These are phyloP conservation scores for Pocillopora damicornis DNA, from an alignment of 64 coral and sea anemone genomes.

Conservation along the genomic window DNA sequence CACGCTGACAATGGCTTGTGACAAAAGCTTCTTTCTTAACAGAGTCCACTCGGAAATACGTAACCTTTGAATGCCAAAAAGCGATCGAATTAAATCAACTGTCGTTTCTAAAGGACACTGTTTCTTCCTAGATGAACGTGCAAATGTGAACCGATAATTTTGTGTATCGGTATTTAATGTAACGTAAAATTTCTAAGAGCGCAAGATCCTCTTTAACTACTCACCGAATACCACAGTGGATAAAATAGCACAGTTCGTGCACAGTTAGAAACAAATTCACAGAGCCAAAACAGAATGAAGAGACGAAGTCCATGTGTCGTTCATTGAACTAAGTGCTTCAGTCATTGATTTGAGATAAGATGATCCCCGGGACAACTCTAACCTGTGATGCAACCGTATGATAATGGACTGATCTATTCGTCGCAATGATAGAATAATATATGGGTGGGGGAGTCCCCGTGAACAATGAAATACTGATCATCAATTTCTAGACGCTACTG, in stretches of 20 bases:
- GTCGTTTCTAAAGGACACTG: neutral
- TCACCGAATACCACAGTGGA: neutral
- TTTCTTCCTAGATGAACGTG: conserved; percentile 9
- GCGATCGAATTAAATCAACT: conserved; percentile 17
- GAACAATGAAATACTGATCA: neutral
- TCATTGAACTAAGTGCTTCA: neutral
- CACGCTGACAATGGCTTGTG: neutral
- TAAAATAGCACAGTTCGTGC: neutral
- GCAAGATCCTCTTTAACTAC: neutral
- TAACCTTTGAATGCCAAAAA: conserved; percentile 7
- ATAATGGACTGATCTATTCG: neutral
- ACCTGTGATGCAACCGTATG: neutral
- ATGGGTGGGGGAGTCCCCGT: conserved; percentile 31
- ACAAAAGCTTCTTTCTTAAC: conserved; percentile 1
- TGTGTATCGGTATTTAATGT: neutral
- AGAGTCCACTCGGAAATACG: conserved; percentile 21
- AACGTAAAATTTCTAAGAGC: neutral
- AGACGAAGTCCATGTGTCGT: conserved; percentile 11
- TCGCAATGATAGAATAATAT: neutral
- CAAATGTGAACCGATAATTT: neutral
- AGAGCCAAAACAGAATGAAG: neutral
- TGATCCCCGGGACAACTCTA: neutral
- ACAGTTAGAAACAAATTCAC: neutral
- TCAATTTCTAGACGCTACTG: neutral
- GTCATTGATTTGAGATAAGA: conserved; percentile 5